These are phyloP conservation scores for Danionella cerebrum DNA, from an alignment of 2,113 vertebrate species.

Conservation along the genomic window DNA sequence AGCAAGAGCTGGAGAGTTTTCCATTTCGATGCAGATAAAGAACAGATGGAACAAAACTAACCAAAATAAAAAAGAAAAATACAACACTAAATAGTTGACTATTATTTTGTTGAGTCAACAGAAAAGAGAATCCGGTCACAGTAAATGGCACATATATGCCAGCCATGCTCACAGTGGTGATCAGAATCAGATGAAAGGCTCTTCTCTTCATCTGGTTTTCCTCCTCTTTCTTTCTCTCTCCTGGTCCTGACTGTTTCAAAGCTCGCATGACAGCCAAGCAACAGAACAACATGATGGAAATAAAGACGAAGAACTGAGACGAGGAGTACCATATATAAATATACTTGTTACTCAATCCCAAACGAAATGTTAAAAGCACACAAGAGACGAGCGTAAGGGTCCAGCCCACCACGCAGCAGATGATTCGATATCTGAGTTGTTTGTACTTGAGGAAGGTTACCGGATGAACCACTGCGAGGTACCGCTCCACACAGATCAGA, in stretches of 20 bases:
- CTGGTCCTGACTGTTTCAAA: slow-evolving; percentile 8
- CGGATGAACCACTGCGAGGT: not conserved
- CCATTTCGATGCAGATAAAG: not conserved
- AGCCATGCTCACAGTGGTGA: not conserved
- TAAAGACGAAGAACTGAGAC: not conserved
- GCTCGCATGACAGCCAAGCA: not conserved
- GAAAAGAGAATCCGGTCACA: not conserved
- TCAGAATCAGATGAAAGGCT: not conserved
- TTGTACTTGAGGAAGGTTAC: slow-evolving; percentile 6
- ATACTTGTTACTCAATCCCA: not conserved
- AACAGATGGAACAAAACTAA: not conserved
- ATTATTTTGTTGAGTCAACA: not conserved
- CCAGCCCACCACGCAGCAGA: not conserved
- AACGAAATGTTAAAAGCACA: not conserved
- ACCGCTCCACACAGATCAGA: no score
- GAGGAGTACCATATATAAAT: not conserved
- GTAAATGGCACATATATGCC: not conserved
- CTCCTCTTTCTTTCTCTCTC: not conserved
- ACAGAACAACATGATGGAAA: not conserved
- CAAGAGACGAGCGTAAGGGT: not conserved
- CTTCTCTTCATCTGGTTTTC: slow-evolving; percentile 1
- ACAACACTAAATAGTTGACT: not conserved
- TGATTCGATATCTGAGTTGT: not conserved
- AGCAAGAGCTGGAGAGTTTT: not conserved
- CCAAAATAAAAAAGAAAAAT: not conserved